Evolutionary conservation across 2,797 vertebrate genomes (phyloP).

Genomic region (Melanotaenia nigrans): DNA sequence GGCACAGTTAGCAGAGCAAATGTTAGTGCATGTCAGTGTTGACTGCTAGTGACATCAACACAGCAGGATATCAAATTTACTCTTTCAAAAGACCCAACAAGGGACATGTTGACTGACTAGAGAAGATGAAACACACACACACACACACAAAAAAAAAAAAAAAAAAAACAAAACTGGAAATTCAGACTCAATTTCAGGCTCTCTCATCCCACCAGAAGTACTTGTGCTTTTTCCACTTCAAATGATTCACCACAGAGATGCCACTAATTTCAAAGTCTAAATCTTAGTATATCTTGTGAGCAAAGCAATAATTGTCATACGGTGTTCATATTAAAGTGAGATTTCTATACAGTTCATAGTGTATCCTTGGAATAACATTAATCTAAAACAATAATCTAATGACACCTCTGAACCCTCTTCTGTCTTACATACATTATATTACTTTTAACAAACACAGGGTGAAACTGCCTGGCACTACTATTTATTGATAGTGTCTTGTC

Average conservation of each 20-base stretch:
- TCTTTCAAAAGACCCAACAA: not conserved
- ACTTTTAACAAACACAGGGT: no score
- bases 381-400: no score
- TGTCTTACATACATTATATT: no score
- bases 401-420: not conserved
- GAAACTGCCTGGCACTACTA: no score
- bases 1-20: not conserved
- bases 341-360: not conserved
- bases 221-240: conserved; percentile 2
- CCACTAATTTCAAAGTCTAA: not conserved
- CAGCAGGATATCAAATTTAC: conserved; percentile 8
- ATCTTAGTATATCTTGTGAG: not conserved
- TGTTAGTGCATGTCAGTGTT: not conserved
- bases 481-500: no score
- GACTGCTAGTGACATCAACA: not conserved
- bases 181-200: not conserved
- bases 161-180: not conserved
- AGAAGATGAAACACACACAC: not conserved
- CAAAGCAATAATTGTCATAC: conserved; percentile 10
- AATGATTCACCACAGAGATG: not conserved
- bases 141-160: not conserved
- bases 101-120: not conserved
- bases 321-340: not conserved
- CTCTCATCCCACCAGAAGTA: not conserved
- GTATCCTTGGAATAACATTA: no score